These are phyloP conservation scores for Amphiprion percula DNA, from an alignment of 2,113 vertebrate genomes.

Conservation along the genomic window DNA sequence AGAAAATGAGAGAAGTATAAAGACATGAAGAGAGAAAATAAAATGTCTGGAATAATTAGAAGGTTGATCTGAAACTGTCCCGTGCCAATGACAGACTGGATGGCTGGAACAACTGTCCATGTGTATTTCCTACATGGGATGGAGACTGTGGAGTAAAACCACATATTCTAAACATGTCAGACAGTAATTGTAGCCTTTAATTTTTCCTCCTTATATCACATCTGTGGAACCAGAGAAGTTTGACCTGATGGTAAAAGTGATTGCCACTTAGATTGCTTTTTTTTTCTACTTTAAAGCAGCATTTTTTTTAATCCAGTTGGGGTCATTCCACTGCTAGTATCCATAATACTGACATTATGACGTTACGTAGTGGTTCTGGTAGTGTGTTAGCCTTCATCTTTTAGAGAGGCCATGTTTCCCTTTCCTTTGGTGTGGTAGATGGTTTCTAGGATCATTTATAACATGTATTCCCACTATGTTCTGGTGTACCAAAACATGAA, in stretches of 20 bases:
- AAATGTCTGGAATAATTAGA: slow-evolving; percentile 8
- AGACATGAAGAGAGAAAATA: background rate
- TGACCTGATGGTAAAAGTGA: slow-evolving; percentile 8
- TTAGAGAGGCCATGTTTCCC: no score
- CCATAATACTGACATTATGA: background rate
- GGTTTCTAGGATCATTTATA: no score
- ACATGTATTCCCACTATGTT: no score
- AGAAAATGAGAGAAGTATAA: background rate
- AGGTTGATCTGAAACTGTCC: slow-evolving; percentile 17
- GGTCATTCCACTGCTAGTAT: background rate
- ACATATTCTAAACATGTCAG: slow-evolving; percentile 38
- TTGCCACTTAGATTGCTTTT: background rate
- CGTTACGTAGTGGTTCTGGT: background rate
- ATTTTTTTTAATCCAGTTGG: background rate
- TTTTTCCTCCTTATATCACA: background rate
- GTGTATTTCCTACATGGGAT: slow-evolving; percentile 25
- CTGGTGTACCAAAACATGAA: no score
- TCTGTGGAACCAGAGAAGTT: slow-evolving; percentile 4
- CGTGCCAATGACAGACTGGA: slow-evolving; percentile 42
- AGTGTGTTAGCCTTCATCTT: no score
- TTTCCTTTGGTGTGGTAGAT: no score
- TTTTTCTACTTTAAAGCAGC: background rate
- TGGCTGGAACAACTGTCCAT: slow-evolving; percentile 23
- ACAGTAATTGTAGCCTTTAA: slow-evolving; percentile 42
- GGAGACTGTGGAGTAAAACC: slow-evolving; percentile 32